Base-by-base conservation (phyloP, 2,113 vertebrate genomes). In the Falcunculus frontatus region DNA sequence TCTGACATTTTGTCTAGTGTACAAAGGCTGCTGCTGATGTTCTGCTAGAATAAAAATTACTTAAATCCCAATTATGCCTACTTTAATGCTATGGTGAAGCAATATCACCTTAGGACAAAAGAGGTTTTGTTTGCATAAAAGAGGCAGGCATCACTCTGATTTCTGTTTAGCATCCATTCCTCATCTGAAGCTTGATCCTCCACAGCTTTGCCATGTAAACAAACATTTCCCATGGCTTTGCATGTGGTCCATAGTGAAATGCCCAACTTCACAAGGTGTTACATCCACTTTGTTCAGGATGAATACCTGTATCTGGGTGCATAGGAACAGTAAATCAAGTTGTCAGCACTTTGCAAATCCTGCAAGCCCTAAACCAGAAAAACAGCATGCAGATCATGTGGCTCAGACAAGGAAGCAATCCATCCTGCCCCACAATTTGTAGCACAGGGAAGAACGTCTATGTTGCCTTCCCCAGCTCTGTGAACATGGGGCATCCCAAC, bases 291-390 rank as follows among this genome's bases (percentile, higher is more conserved):
- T 50, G 27, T 37, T 35, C 37, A 69, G 21, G 30, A 16, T 37
- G 46, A 89, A 19, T 83, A 95, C 95, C 69, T 89, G 59, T 64
- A 62, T 46, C 70, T 69, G 39, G n/a, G 50, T 80, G 63, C 35
- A 83, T 44, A 67, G 35, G 46, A 91, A 62, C 4, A 76, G 55
- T 55, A 89, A 85, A 94, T 77, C 57, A 67, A 67, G 67, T 11
- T 55, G 65, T 62, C 83, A 87, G 86, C 69, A 84, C 52, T 91
- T 49, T 65, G n/a, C 29, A 62, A 62, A 73, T 35, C 78, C 93
- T 65, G 42, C 33, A 52, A 50, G 63, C 65, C 63, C 74, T 76
- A 85, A 93, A 94, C 59, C 63, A 90, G 89, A 85, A 85, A 82
- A 83, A 23, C 41, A 89, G 46, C 37, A 65, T 15, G 35, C 23